Evolutionary conservation across 2,113 vertebrate species (phyloP), one percentile per base, ranked within the genome.

Genomic region (Calcarius ornatus): DNA sequence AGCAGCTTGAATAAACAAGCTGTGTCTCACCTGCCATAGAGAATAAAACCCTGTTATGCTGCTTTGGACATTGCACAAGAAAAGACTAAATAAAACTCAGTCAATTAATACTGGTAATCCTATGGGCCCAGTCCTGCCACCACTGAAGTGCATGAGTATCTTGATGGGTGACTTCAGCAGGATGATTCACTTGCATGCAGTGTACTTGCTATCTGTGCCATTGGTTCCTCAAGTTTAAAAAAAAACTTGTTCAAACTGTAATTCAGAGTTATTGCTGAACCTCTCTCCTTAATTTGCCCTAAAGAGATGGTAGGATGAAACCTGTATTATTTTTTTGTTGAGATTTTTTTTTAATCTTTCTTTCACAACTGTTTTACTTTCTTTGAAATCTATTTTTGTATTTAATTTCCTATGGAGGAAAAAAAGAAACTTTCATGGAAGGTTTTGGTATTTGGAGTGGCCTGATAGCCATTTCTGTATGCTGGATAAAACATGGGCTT

Each of bases 331-430:
- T 94, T 91, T 83, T 86, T 86, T 56, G 57, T 94, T 94, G 57
- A 80, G 51, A 73, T 90, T 86, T 82, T 91, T 66, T 82, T 63
- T 63, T 8, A 27, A 70, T 69, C 48, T 95, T 96, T 88, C 35
- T 97, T 95, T 93, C 35, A 54, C 82, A 57, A 93, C 66, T 93
- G 43, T 95, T 96, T 93, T 95, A 15, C 88, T 96, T 97, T 94
- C 77, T 96, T 94, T 95, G 85, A 72, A 89, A 95, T 75, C 92
- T 97, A 31, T 90, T 94, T 96, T 95, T 95, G 85, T 95, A 95
- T 96, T 96, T 97, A 92, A 95, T 97, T 96, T 96, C 93, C 95
- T 97, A 22, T 31, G 57, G 82, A 96, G 86, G 79, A 60, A 86
- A 81, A 60, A 82, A 78, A 43, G 47, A 59, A 69, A 90, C 95